Percentiles rank a stretch among this genome's conserved stretches.
These are phyloP conservation scores for Andrena chrysosceles DNA, from an alignment of 2,888 invertebrate species.

Conservation along the genomic window DNA sequence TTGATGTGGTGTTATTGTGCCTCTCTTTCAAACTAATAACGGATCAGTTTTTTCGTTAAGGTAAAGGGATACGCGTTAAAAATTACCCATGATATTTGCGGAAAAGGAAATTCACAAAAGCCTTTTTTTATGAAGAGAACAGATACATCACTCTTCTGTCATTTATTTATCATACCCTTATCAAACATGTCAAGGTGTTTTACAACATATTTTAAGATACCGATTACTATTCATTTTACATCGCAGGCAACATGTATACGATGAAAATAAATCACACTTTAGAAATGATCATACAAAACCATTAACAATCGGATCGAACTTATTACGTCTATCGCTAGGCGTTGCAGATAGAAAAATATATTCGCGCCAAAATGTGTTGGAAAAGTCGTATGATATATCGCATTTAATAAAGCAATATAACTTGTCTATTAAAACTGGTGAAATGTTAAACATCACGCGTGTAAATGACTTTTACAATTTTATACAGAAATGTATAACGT, in stretches of 20 bases:
- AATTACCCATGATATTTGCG: background rate
- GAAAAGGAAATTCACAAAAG: background rate
- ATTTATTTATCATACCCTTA: conserved; percentile 44
- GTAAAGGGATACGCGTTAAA: background rate
- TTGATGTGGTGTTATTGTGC: background rate
- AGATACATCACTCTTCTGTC: conserved; percentile 4
- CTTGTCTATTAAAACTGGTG: conserved; percentile 3
- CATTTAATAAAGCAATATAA: conserved; percentile 2
- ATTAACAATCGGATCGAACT: conserved; percentile 53
- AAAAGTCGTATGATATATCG: background rate
- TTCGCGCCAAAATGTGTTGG: conserved; percentile 15
- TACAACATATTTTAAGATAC: conserved; percentile 26
- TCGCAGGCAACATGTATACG: conserved; percentile 21
- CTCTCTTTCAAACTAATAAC: background rate
- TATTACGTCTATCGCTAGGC: conserved; percentile 49
- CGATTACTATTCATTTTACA: conserved; percentile 30
- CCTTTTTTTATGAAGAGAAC: conserved; percentile 8
- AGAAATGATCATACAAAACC: conserved; percentile 51
- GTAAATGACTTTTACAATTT: background rate
- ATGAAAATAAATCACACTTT: conserved; percentile 34
- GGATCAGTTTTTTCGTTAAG: background rate
- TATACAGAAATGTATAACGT: conserved; percentile 29
- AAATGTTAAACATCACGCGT: conserved; percentile 16
- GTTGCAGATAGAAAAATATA: conserved; percentile 69
- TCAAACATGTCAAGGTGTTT: conserved; percentile 40